Evolutionary conservation across 2,797 vertebrate genomes (phyloP).

Genomic region (Leptatherina wallacei): DNA sequence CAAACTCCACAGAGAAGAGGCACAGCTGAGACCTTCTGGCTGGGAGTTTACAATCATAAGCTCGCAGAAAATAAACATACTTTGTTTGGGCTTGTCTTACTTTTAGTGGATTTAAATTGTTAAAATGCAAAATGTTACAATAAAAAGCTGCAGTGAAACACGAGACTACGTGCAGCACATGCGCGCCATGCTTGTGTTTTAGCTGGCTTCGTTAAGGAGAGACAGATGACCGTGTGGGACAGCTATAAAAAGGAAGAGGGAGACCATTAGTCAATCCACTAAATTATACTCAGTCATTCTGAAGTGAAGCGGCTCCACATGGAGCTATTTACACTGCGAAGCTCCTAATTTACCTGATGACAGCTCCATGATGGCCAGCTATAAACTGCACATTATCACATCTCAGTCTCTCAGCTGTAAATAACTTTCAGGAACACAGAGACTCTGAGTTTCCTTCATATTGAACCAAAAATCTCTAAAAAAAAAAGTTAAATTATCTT

Average conservation of each 20-base stretch:
- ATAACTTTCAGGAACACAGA: constrained; percentile 60
- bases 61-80: not conserved
- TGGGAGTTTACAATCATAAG: not conserved
- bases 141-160: not conserved
- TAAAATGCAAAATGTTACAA: no score
- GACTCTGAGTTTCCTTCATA: constrained; percentile 23
- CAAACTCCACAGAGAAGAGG: not conserved
- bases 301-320: constrained; percentile 35
- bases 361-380: constrained; percentile 50
- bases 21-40: not conserved
- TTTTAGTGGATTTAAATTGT: not conserved
- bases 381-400: constrained; percentile 63
- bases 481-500: constrained; percentile 24
- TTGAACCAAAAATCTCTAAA: constrained; percentile 41
- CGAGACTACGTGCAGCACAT: not conserved
- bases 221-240: constrained; percentile 10
- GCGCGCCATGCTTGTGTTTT: constrained; percentile 16
- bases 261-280: constrained; percentile 50
- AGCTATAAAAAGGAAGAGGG: constrained; percentile 36
- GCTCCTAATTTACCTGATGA: constrained; percentile 71
- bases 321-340: constrained; percentile 60
- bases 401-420: constrained; percentile 54
- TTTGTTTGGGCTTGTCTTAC: not conserved
- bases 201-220: constrained; percentile 18
- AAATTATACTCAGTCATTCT: constrained; percentile 61